phyloP scores from a whole-genome alignment of 2,113 vertebrate species.

The Opisthocomus hoazin region DNA sequence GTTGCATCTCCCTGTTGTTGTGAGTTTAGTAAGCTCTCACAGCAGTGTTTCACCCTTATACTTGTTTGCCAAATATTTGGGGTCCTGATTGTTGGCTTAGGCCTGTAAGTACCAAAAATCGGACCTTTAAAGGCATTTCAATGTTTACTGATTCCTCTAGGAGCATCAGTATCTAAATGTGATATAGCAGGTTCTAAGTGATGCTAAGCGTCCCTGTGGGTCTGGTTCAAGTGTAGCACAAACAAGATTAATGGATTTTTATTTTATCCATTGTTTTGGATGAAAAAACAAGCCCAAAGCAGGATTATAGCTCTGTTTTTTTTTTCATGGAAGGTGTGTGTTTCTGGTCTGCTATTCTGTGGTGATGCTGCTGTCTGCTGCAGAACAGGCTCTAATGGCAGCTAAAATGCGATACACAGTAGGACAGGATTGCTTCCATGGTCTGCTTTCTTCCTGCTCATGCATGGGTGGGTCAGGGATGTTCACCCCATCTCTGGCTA shows the following conservation, averaged over 20 bases:
- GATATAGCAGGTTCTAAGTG: not conserved
- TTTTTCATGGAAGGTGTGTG: not conserved
- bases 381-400: not conserved
- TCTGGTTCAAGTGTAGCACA: not conserved
- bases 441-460: not conserved
- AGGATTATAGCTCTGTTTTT: not conserved
- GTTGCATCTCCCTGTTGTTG: not conserved
- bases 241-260: not conserved
- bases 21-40: not conserved
- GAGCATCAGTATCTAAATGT: not conserved
- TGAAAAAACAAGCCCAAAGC: not conserved
- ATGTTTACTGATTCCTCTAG: not conserved
- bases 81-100: not conserved
- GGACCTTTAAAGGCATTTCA: not conserved
- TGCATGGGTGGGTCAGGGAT: accelerated
- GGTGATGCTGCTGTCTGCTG: not conserved
- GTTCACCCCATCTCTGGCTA: not conserved
- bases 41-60: not conserved
- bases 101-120: not conserved
- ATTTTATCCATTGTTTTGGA: not conserved
- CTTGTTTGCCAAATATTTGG: not conserved
- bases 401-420: accelerated
- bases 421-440: not conserved
- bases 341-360: not conserved
- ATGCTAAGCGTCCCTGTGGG: not conserved